phyloP scores from a whole-genome alignment of 1,140 invertebrate species.

The Trinorchestia longiramus region DNA sequence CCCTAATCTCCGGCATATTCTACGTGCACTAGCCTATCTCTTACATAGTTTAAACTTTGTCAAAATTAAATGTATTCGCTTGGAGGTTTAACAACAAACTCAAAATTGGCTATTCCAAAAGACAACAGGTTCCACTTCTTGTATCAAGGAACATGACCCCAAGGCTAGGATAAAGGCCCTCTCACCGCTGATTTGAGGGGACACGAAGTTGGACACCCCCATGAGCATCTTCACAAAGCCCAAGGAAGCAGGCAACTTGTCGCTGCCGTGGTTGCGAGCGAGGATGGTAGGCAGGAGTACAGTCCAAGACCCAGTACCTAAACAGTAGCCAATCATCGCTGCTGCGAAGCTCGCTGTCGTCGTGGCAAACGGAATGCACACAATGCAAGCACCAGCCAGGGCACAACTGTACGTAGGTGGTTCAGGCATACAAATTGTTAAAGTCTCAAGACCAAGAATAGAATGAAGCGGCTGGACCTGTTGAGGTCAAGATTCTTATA shows the following conservation, averaged over 20 bases:
- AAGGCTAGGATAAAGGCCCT: neutral
- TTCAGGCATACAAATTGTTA: too few species aligned
- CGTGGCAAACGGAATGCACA: constrained; percentile 77
- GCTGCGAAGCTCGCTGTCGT: constrained; percentile 77
- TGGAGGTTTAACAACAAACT: neutral
- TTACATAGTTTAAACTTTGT: neutral
- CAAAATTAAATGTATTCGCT: neutral
- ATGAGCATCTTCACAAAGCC: constrained; percentile 82
- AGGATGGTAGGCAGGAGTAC: constrained; percentile 80
- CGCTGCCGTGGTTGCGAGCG: constrained; percentile 80
- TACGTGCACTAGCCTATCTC: neutral
- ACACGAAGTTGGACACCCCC: constrained; percentile 72
- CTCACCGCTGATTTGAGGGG: constrained; percentile 48
- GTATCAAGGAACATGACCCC: neutral
- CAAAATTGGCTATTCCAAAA: neutral
- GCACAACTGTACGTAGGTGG: neutral
- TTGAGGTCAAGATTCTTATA: too few species aligned
- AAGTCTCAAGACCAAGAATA: too few species aligned
- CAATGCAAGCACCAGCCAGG: constrained; percentile 77
- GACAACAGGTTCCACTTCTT: neutral
- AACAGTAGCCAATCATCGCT: constrained; percentile 76
- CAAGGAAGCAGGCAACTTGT: constrained; percentile 81
- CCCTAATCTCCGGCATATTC: too few species aligned
- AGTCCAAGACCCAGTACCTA: constrained; percentile 82
- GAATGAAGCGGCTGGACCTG: too few species aligned